Evolutionary conservation across 2,797 vertebrate genomes (phyloP).

Genomic region (Melopsittacus undulatus): DNA sequence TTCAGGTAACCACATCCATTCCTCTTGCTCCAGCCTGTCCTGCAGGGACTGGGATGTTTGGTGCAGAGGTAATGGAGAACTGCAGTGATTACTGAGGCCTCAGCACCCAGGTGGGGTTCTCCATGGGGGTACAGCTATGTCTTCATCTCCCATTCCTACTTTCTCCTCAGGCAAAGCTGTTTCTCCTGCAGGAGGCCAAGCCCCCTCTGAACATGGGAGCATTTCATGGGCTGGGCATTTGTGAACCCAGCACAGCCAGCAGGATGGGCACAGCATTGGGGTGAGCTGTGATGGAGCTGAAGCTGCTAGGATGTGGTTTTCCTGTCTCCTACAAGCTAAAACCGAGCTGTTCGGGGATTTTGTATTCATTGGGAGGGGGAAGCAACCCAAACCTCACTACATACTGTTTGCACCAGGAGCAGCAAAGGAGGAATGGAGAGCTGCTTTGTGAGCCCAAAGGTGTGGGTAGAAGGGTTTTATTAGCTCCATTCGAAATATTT

Average conservation of each 20-base stretch:
- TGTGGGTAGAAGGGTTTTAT: conserved; percentile 12
- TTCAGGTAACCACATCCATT: rapidly evolving
- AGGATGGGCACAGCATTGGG: rapidly evolving
- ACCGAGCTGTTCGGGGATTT: background rate
- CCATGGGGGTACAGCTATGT: rapidly evolving
- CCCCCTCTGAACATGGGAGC: background rate
- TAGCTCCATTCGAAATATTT: conserved; percentile 1
- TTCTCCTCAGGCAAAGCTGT: background rate
- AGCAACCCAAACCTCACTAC: background rate
- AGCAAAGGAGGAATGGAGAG: background rate
- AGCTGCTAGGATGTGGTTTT: background rate
- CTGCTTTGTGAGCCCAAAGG: background rate
- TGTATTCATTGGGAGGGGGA: rapidly evolving
- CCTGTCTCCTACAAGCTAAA: background rate
- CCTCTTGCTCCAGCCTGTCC: background rate
- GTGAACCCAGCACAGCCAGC: background rate
- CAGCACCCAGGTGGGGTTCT: background rate
- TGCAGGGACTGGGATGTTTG: background rate
- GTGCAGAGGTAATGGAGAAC: rapidly evolving
- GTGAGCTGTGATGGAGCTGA: background rate
- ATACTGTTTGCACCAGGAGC: background rate
- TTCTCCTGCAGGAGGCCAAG: background rate
- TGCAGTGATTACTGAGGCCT: background rate
- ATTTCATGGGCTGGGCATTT: background rate
- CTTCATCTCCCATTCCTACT: background rate